A percentile compares a stretch with the other conserved stretches of the same genome.
These are phyloP conservation scores for Epiblema foenella DNA, from an alignment of 2,888 invertebrate species.

Conservation along the genomic window DNA sequence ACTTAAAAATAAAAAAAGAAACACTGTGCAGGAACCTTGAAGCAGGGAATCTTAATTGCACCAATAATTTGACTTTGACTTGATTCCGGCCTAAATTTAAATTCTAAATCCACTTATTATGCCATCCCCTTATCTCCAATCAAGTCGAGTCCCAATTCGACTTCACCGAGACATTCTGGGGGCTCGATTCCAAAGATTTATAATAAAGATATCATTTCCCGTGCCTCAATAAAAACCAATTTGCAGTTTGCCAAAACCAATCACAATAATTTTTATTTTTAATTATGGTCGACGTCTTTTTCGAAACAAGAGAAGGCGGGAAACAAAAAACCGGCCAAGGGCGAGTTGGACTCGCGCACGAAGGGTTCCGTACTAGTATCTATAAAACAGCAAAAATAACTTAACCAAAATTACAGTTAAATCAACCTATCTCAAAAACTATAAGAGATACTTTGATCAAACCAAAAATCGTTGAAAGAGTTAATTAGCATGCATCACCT, in stretches of 20 bases:
- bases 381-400: too few relatives aligned
- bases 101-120: constrained; percentile 23
- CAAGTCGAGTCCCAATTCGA: constrained; percentile 5
- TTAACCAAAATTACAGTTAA: too few relatives aligned
- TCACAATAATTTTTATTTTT: constrained; percentile 82
- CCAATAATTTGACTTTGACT: constrained; percentile 15
- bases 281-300: constrained; percentile 70
- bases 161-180: constrained; percentile 11
- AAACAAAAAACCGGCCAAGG: constrained; percentile 50
- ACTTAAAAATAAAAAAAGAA: background rate
- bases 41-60: constrained; percentile 16
- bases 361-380: too few relatives aligned
- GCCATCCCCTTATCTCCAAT: constrained; percentile 32
- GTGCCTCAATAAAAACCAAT: constrained; percentile 65
- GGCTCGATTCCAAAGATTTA: constrained; percentile 16
- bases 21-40: background rate
- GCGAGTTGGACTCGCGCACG: too few relatives aligned
- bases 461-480: too few relatives aligned
- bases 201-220: constrained; percentile 42
- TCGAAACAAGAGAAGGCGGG: constrained; percentile 51
- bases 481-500: too few relatives aligned
- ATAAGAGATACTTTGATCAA: too few relatives aligned
- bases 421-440: too few relatives aligned
- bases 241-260: constrained; percentile 82
- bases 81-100: constrained; percentile 21